A percentile compares a stretch with the other conserved stretches of the same genome.
These are phyloP conservation scores for Scrobipalpa costella DNA, from an alignment of 2,888 invertebrate genomes.

Conservation along the genomic window DNA sequence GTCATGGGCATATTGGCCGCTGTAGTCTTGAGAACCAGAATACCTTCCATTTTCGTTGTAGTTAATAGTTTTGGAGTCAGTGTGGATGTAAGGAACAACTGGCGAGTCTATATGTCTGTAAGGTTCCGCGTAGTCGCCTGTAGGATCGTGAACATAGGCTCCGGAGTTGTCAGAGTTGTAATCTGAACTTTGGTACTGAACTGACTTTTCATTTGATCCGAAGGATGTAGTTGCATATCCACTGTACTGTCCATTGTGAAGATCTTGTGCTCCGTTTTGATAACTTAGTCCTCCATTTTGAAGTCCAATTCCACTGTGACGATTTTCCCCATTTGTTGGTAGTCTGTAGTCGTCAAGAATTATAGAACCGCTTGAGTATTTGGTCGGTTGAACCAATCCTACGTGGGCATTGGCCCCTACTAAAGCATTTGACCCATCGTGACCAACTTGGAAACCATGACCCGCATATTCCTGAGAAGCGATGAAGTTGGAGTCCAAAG, in stretches of 20 bases:
- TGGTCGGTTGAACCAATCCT: constrained; percentile 63
- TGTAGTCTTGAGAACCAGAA: constrained; percentile 45
- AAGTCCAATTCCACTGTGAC: constrained; percentile 27
- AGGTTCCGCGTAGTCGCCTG: constrained; percentile 70
- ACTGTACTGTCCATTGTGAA: constrained; percentile 26
- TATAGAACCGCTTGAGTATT: constrained; percentile 69
- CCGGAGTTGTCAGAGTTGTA: constrained; percentile 64
- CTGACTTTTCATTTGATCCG: constrained; percentile 31
- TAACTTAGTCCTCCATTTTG: not conserved
- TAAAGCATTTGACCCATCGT: constrained; percentile 30
- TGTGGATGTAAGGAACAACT: constrained; percentile 62
- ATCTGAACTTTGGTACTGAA: constrained; percentile 46
- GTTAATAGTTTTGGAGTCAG: constrained; percentile 52
- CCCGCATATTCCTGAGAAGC: constrained; percentile 64
- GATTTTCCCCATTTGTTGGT: constrained; percentile 48
- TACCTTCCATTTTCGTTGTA: constrained; percentile 55
- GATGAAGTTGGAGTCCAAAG: constrained; percentile 66
- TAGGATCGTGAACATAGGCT: constrained; percentile 72
- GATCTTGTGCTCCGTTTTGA: not conserved
- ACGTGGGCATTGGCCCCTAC: constrained; percentile 38
- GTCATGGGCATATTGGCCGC: constrained; percentile 42
- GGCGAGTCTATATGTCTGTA: constrained; percentile 67
- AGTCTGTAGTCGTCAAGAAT: constrained; percentile 71
- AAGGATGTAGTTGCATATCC: constrained; percentile 26
- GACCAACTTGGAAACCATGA: constrained; percentile 35